Base-by-base conservation (phyloP, 2,888 invertebrate species). In the Coenonympha arcania region DNA sequence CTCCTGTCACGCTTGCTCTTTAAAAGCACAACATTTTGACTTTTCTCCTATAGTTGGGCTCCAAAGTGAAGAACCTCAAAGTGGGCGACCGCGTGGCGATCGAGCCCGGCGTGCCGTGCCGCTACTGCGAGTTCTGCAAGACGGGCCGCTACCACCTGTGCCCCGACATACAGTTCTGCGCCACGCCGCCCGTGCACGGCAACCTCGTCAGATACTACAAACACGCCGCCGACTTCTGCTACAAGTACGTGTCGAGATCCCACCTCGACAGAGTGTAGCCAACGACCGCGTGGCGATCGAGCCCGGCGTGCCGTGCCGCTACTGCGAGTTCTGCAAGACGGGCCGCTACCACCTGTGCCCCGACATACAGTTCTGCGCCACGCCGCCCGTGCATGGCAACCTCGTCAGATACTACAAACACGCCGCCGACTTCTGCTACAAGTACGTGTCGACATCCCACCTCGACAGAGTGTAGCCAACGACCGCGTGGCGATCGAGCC, bases 131-230 rank as follows among this genome's bases (percentile, higher is more conserved):
- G 34, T 92, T 90, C 73, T 99, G 98, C 84, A 96, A 95, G 81
- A 87, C 83, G 0, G 98, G 98, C 31, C 88, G 90, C 52, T 99
- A 99, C 83, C 96, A 99, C 81, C 88, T 98, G 34, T 99, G 99
- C 62, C 88, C 89, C 0, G 93, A 94, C 47, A 92, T 98, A 76
- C 69, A 87, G 47, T 98, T 98, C 85, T 95, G 95, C 77, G 98
- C 98, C n/a, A 98, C 98, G 0, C 98, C 98, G 1, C 98, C 98
- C 0, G 83, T 89, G 46, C 91, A 99, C 86, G 99, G 99, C 47
- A 96, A 94, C 74, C 88, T 99, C 19, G 89, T 91, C 39, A 89
- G 93, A 65, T 98, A 90, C 76, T 97, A 95, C 79, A 92, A 92
- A 33, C 98, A 98, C 69, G 93, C 95, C 4, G 95, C 94, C 5